phyloP scores from a whole-genome alignment of 2,113 vertebrate species.

The Rhinoderma darwinii region DNA sequence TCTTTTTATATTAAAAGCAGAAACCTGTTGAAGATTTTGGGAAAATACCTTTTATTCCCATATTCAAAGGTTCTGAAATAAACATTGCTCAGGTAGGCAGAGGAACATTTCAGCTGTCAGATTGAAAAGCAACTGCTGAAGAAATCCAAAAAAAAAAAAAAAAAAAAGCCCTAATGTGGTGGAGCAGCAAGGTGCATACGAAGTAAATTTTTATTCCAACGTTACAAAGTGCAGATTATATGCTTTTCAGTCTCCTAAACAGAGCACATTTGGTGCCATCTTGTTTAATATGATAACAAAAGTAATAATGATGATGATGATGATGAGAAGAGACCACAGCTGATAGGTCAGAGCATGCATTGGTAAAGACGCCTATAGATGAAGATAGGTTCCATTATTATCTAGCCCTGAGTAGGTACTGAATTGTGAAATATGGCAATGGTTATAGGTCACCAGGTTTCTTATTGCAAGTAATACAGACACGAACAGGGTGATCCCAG shows the following conservation, averaged over 20 bases:
- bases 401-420: conserved; percentile 84
- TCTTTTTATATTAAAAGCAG: not conserved
- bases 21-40: not conserved
- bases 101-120: not conserved
- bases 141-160: not conserved
- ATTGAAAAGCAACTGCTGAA: not conserved
- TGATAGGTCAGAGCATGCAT: conserved; percentile 70
- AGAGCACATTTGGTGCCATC: not conserved
- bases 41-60: not conserved
- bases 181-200: conserved; percentile 20
- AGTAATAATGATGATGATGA: not conserved
- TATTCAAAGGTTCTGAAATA: too few relatives aligned
- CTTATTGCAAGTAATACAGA: conserved; percentile 92
- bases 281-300: conserved; percentile 9
- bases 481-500: conserved; percentile 97
- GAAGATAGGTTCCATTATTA: conserved; percentile 68
- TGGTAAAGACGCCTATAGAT: conserved; percentile 67
- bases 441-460: conserved; percentile 94
- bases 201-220: conserved; percentile 8
- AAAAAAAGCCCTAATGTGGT: not conserved
- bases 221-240: conserved; percentile 51
- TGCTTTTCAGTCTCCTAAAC: conserved; percentile 25
- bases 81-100: not conserved
- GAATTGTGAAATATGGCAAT: conserved; percentile 73
- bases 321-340: conserved; percentile 21